Evolutionary conservation across 2,113 vertebrate genomes (phyloP).

Genomic region (Mesoclemmys tuberculata): DNA sequence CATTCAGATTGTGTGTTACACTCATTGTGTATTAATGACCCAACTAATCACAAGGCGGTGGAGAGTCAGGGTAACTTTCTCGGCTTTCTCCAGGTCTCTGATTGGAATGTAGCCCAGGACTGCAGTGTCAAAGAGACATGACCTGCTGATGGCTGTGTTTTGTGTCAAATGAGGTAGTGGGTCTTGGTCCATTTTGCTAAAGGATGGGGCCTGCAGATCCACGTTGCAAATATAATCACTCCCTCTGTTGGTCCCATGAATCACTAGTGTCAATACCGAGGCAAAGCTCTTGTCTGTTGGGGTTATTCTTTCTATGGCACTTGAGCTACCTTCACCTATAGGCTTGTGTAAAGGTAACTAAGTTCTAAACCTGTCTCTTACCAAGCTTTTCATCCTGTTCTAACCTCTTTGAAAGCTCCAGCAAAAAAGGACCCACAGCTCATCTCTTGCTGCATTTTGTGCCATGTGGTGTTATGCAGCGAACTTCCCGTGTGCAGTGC

Average conservation of each 20-base stretch:
- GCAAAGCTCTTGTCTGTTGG: accelerated
- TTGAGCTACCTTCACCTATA: too few species aligned
- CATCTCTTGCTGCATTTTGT: not conserved
- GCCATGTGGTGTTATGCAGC: not conserved
- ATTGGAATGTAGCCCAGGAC: not conserved
- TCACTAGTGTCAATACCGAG: not conserved
- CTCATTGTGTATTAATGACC: not conserved
- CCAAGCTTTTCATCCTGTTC: not conserved
- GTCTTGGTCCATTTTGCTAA: not conserved
- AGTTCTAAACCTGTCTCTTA: not conserved
- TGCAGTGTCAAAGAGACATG: not conserved
- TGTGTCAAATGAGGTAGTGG: not conserved
- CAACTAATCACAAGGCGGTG: accelerated
- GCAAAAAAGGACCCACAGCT: not conserved
- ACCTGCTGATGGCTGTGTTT: not conserved
- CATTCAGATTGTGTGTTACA: not conserved
- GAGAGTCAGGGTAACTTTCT: not conserved
- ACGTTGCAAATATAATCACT: not conserved
- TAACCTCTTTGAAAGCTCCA: not conserved
- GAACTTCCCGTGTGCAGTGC: not conserved
- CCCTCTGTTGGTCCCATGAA: not conserved
- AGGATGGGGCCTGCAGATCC: not conserved
- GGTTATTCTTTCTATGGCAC: not conserved
- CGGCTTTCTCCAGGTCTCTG: not conserved
- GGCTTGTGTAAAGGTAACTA: not conserved